Conservation (phyloP, 2,113 vertebrate species). For the Xiphophorus couchianus region DNA sequence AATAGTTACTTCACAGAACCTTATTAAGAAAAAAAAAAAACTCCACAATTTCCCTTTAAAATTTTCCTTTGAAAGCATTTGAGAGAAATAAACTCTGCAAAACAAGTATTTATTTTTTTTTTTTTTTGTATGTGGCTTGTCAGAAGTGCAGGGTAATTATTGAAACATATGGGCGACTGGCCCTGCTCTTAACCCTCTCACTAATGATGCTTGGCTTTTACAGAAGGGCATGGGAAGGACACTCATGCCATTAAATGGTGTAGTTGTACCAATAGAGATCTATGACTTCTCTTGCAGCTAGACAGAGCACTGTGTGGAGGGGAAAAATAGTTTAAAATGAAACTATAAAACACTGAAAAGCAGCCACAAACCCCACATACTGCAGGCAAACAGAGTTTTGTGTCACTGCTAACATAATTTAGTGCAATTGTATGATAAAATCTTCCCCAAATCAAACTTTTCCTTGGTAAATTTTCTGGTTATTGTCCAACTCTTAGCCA, state of each 20-base stretch:
- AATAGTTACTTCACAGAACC: neutral
- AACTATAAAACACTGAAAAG: slow-evolving; percentile 6
- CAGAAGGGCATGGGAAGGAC: slow-evolving; percentile 74
- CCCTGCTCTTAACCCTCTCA: slow-evolving; percentile 65
- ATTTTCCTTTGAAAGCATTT: neutral
- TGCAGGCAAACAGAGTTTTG: neutral
- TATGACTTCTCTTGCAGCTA: slow-evolving; percentile 36
- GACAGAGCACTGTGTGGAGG: neutral
- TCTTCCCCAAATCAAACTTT: neutral
- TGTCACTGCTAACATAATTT: neutral
- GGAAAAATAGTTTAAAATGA: neutral
- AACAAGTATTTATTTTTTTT: slow-evolving; percentile 17
- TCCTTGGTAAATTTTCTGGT: neutral
- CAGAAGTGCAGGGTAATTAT: slow-evolving; percentile 73
- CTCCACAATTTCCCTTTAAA: neutral
- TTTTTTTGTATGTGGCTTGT: slow-evolving; percentile 42
- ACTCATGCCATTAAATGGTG: slow-evolving; percentile 64
- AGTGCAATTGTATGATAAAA: neutral
- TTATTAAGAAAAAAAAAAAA: neutral
- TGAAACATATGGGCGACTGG: slow-evolving; percentile 72
- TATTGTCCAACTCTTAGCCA: neutral
- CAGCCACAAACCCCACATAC: neutral
- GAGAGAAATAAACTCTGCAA: slow-evolving; percentile 2
- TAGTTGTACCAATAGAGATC: slow-evolving; percentile 47
- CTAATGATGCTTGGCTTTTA: slow-evolving; percentile 74